A percentile compares a stretch with the other conserved stretches of the same genome.
Conservation (phyloP, 2,888 invertebrate species). For the Monoplex corrugatus region DNA sequence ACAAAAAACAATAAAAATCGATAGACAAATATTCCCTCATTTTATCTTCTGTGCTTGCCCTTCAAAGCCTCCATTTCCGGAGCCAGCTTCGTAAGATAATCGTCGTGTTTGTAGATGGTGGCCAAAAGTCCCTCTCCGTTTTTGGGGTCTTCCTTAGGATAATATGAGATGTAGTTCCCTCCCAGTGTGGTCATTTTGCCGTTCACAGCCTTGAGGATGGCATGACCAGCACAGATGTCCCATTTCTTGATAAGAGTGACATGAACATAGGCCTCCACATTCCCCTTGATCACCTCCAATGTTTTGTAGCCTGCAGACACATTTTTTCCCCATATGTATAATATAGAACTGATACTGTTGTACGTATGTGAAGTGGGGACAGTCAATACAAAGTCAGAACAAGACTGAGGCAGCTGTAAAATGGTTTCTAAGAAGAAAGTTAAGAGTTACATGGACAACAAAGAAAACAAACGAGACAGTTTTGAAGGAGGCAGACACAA, state of each 20-base stretch:
- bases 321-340: too few species aligned
- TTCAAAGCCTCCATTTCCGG: constrained; percentile 51
- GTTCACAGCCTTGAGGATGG: constrained; percentile 86
- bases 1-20: too few species aligned
- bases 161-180: constrained; percentile 88
- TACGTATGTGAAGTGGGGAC: too few species aligned
- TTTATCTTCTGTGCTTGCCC: constrained; percentile 28
- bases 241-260: constrained; percentile 97
- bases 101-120: constrained; percentile 82
- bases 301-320: constrained; percentile 87
- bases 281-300: constrained; percentile 89
- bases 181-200: constrained; percentile 90
- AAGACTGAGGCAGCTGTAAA: too few species aligned
- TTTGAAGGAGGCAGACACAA: too few species aligned
- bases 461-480: too few species aligned
- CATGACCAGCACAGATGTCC: constrained; percentile 98
- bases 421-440: too few species aligned
- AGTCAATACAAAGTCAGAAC: too few species aligned
- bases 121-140: constrained; percentile 88
- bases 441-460: too few species aligned
- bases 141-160: constrained; percentile 75
- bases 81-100: constrained; percentile 70
- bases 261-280: constrained; percentile 94
- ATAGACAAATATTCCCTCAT: too few species aligned
- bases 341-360: too few species aligned